Evolutionary conservation across 1,140 invertebrate species (phyloP).

Genomic region (Pissodes strobi): DNA sequence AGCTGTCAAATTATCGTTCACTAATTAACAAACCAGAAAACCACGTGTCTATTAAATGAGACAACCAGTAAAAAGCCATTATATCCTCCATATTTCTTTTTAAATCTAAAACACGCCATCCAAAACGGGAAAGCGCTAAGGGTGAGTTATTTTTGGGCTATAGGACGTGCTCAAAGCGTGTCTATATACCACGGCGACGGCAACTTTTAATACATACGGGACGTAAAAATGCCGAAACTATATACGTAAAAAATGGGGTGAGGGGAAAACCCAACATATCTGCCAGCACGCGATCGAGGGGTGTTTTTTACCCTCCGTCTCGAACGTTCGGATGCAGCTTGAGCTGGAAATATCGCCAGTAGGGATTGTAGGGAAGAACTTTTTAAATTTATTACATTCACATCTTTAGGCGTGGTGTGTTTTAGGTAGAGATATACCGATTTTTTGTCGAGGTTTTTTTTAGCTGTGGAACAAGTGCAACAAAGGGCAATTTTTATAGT

Average conservation of each 20-base stretch:
- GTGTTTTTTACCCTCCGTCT: constrained; percentile 19
- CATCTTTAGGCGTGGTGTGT: too few species aligned
- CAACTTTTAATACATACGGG: constrained; percentile 29
- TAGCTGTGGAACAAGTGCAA: too few species aligned
- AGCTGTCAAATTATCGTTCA: constrained; percentile 15
- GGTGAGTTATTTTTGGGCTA: constrained; percentile 26
- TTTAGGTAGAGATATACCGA: too few species aligned
- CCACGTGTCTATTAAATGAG: constrained; percentile 15
- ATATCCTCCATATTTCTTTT: constrained; percentile 26
- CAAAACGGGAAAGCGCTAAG: not conserved
- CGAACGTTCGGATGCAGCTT: constrained; percentile 1
- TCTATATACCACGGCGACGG: constrained; percentile 2
- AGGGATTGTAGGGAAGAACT: not conserved
- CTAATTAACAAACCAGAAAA: constrained; percentile 31
- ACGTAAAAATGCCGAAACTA: constrained; percentile 33
- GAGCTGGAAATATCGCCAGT: constrained; percentile 7
- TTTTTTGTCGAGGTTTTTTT: too few species aligned
- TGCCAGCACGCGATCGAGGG: constrained; percentile 28
- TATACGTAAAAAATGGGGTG: constrained; percentile 29
- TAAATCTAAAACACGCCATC: constrained; percentile 29
- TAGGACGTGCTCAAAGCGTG: constrained; percentile 32
- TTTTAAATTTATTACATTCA: constrained; percentile 18
- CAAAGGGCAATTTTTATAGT: too few species aligned
- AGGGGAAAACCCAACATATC: constrained; percentile 26
- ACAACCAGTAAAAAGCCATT: constrained; percentile 26